These are phyloP conservation scores for Leptinotarsa rubiginosa DNA, from an alignment of 2,888 invertebrate species.

Conservation along the genomic window DNA sequence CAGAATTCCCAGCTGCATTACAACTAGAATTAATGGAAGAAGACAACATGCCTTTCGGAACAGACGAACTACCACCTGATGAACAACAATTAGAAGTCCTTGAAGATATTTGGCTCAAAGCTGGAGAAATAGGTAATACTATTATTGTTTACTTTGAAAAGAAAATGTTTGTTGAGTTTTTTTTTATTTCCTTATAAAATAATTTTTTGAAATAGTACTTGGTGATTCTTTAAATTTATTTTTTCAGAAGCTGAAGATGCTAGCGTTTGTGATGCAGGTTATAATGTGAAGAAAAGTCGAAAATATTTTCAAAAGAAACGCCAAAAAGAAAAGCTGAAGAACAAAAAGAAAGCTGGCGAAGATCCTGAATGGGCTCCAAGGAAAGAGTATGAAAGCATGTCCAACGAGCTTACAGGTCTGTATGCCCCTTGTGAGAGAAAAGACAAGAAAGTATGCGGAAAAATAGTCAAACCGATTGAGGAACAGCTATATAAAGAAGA, in stretches of 20 bases:
- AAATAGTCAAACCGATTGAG: constrained; percentile 59
- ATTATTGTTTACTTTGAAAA: neutral
- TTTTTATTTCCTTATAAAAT: no score
- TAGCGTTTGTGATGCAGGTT: constrained; percentile 69
- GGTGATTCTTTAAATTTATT: neutral
- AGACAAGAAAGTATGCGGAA: constrained; percentile 61
- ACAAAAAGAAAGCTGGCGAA: constrained; percentile 43
- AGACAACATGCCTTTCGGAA: constrained; percentile 63
- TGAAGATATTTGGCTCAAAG: constrained; percentile 85
- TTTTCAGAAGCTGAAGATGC: constrained; percentile 69
- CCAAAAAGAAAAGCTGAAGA: constrained; percentile 28
- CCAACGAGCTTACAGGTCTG: constrained; percentile 52
- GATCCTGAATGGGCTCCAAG: constrained; percentile 35
- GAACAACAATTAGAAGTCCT: constrained; percentile 80
- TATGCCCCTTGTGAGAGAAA: constrained; percentile 55
- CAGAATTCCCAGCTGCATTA: constrained; percentile 63
- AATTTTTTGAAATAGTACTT: neutral
- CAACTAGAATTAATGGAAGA: constrained; percentile 69
- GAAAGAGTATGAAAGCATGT: constrained; percentile 32
- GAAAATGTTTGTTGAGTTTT: no score
- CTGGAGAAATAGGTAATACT: constrained; percentile 77
- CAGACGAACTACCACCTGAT: constrained; percentile 71
- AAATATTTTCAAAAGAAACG: constrained; percentile 59
- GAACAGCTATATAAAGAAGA: constrained; percentile 52
- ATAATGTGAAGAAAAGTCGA: constrained; percentile 66